phyloP scores from a whole-genome alignment of 1,140 invertebrate species.

The Wasmannia auropunctata region DNA sequence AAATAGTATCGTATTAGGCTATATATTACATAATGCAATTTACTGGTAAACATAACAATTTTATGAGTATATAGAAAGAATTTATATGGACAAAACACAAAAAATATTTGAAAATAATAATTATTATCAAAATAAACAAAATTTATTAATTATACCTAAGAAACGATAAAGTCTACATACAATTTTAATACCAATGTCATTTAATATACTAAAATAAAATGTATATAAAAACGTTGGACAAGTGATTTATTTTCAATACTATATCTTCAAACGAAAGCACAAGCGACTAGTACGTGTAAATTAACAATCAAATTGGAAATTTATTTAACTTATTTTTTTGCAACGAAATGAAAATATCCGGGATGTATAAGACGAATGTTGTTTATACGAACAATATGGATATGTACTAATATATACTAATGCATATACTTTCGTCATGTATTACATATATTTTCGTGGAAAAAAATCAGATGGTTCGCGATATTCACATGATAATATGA shows the following conservation, averaged over 20 bases:
- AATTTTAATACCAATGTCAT: neutral
- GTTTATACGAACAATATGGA: slow-evolving; percentile 32
- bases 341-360: neutral
- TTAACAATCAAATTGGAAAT: neutral
- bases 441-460: slow-evolving; percentile 40
- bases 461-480: slow-evolving; percentile 49
- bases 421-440: slow-evolving; percentile 53
- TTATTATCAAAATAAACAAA: slow-evolving; percentile 15
- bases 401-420: slow-evolving; percentile 60
- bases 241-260: slow-evolving; percentile 1
- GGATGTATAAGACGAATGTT: slow-evolving; percentile 20
- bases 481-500: slow-evolving; percentile 55
- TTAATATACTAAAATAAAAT: slow-evolving; percentile 18
- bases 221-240: neutral
- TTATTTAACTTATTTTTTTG: neutral
- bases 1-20: slow-evolving; percentile 29
- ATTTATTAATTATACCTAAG: slow-evolving; percentile 11
- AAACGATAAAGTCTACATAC: neutral
- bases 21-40: slow-evolving; percentile 25
- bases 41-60: slow-evolving; percentile 1
- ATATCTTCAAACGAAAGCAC: neutral
- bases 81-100: slow-evolving; percentile 17
- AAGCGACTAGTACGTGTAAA: slow-evolving; percentile 32
- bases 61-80: neutral
- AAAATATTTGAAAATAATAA: slow-evolving; percentile 16